Percentiles rank a stretch among this genome's conserved stretches.
Conservation (phyloP, 1,140 invertebrate genomes). For the Meloidogyne exigua region DNA sequence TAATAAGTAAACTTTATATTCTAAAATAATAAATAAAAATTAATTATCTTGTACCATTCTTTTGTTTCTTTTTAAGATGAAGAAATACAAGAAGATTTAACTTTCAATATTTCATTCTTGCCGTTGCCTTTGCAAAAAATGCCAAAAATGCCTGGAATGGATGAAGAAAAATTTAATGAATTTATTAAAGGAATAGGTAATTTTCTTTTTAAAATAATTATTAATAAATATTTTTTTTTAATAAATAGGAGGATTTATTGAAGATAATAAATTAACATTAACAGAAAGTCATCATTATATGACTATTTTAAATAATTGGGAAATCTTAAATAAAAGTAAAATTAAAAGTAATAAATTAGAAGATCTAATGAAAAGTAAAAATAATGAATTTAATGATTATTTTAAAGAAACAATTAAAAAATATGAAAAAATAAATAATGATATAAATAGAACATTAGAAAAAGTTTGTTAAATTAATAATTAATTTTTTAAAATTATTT, state of each 20-base stretch:
- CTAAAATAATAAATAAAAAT: too few species aligned
- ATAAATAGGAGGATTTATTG: neutral
- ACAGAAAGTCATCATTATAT: constrained; percentile 5
- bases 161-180: constrained; percentile 1
- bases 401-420: neutral
- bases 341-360: neutral
- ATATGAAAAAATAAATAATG: neutral
- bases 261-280: neutral
- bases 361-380: neutral
- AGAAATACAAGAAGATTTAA: neutral
- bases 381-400: neutral
- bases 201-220: neutral
- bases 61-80: neutral
- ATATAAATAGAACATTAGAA: neutral
- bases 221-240: neutral
- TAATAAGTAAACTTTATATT: too few species aligned
- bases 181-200: neutral
- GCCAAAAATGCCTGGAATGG: neutral
- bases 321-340: neutral
- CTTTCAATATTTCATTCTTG: neutral
- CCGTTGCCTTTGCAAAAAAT: neutral
- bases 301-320: neutral
- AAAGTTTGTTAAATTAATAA: neutral
- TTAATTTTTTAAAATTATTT: too few species aligned
- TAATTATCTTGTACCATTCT: too few species aligned